Evolutionary conservation across 2,797 vertebrate genomes (phyloP), one percentile per base, ranked within the genome.

Genomic region (Spea hammondii): DNA sequence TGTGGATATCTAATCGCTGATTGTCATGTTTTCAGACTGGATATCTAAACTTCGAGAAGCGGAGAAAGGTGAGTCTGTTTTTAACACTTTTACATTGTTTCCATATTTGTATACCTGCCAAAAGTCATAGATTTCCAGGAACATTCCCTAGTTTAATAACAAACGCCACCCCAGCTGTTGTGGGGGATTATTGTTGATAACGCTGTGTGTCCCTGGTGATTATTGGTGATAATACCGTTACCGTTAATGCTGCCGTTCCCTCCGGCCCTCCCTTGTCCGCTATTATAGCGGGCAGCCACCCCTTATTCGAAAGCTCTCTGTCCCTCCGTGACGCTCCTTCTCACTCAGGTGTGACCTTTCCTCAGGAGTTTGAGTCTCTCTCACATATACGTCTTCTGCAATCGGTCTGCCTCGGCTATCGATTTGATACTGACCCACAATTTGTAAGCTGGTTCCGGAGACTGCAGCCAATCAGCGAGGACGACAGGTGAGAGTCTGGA

Each of bases 41-140:
- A 78, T 95, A 94, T 85, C 93, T 98, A 86, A 96, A 98, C 89
- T 97, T 97, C 57, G 96, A 98, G 87, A 97, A 98, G 86, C 91
- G 94, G 84, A 92, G 96, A 83, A 92, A 95, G 89, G 96, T 97
- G 86, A 90, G 70, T 68, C 47, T 6, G 3, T 57, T 13, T 57
- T 13, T 32, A 32, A 32, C 1, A 32, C 32, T 32, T 32, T 32
- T 32, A 32, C 32, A 32, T 32, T 32, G 32, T 32, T 32, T 32
- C 12, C 2, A n/a, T 57, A 12, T 13, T 11, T 57, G 55, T 13
- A 57, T 13, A 57, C 12, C 55, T 57, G 55, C 55, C 55, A 57
- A 57, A 10, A 1, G 55, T 57, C 55, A 10, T 57, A 13, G 12
- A 57, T 13, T 5, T 13, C n/a, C 10, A 57, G 51, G 10, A 53